A percentile compares a stretch with the other conserved stretches of the same genome.
These are phyloP conservation scores for Penaeus indicus DNA, from an alignment of 1,140 invertebrate genomes.

Conservation along the genomic window DNA sequence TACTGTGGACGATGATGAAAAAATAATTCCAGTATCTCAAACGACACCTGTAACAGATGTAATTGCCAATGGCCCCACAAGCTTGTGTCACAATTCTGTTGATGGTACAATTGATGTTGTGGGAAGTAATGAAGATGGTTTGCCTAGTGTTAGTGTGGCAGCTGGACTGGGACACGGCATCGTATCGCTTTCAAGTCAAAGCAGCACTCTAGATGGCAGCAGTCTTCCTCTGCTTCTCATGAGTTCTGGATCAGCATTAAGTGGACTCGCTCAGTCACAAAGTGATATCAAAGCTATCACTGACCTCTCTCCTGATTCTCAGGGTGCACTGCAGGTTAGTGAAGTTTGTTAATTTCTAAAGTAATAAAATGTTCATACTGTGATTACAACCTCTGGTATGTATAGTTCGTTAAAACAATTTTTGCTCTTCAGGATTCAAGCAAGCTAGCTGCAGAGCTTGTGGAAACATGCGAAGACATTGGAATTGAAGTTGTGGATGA, in stretches of 20 bases:
- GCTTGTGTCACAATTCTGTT: too few relatives aligned
- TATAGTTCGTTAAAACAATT: not conserved
- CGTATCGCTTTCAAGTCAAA: not conserved
- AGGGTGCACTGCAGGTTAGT: not conserved
- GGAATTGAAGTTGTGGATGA: conserved; percentile 55
- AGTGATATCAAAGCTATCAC: not conserved
- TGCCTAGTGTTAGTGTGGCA: too few relatives aligned
- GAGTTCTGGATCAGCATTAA: conserved; percentile 34
- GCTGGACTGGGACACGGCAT: too few relatives aligned
- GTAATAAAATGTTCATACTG: not conserved
- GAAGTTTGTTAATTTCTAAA: not conserved
- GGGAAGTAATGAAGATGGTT: not conserved
- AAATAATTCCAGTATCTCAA: too few relatives aligned
- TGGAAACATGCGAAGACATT: conserved; percentile 22
- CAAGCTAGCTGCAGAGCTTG: conserved; percentile 24
- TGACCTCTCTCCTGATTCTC: not conserved
- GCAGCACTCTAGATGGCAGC: conserved; percentile 18
- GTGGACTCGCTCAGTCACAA: conserved; percentile 32
- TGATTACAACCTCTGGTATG: too few relatives aligned
- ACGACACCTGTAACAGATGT: too few relatives aligned
- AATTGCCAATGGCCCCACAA: too few relatives aligned
- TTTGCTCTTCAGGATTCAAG: conserved; percentile 20
- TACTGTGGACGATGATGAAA: too few relatives aligned
- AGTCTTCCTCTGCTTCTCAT: conserved; percentile 50
- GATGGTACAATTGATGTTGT: too few relatives aligned